Evolutionary conservation across 2,113 vertebrate species (phyloP).

Genomic region (Odontesthes bonariensis): DNA sequence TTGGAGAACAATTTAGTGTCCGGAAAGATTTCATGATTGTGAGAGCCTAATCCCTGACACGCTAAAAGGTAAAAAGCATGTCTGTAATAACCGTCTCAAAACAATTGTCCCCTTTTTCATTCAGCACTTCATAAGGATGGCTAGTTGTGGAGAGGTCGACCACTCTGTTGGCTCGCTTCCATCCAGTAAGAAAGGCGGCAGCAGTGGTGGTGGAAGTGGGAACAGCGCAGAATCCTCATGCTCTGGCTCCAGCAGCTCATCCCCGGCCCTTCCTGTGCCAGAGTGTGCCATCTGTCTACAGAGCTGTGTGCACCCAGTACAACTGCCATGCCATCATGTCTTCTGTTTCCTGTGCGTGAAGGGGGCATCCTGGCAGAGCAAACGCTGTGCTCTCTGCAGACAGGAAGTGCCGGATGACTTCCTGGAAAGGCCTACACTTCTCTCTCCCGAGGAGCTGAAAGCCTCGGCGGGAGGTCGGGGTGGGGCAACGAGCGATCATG

Average conservation of each 20-base stretch:
- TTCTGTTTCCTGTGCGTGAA: constrained; percentile 99
- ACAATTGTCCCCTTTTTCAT: constrained; percentile 17
- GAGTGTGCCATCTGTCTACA: constrained; percentile 99
- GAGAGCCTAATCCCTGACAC: background rate
- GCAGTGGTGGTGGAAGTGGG: constrained; percentile 71
- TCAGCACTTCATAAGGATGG: constrained; percentile 88
- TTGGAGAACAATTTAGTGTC: too few relatives aligned
- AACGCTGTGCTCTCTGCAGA: constrained; percentile 95
- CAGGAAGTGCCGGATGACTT: constrained; percentile 99
- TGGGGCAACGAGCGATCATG: constrained; percentile 90
- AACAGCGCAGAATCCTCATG: constrained; percentile 71
- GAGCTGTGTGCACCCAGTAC: constrained; percentile 96
- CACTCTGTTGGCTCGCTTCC: constrained; percentile 94
- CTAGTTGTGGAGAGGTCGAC: constrained; percentile 96
- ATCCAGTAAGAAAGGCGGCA: constrained; percentile 90
- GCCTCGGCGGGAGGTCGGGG: constrained; percentile 89
- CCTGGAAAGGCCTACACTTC: constrained; percentile 95
- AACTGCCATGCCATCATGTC: constrained; percentile 95
- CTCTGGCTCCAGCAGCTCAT: constrained; percentile 74
- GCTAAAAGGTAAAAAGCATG: background rate
- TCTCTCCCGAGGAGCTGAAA: constrained; percentile 97
- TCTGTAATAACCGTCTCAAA: background rate
- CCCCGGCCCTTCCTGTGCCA: constrained; percentile 89
- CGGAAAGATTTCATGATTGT: background rate
- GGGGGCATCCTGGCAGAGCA: constrained; percentile 98